phyloP scores from a whole-genome alignment of 2,797 vertebrate species.

The Poeciliopsis paucimaculata region DNA sequence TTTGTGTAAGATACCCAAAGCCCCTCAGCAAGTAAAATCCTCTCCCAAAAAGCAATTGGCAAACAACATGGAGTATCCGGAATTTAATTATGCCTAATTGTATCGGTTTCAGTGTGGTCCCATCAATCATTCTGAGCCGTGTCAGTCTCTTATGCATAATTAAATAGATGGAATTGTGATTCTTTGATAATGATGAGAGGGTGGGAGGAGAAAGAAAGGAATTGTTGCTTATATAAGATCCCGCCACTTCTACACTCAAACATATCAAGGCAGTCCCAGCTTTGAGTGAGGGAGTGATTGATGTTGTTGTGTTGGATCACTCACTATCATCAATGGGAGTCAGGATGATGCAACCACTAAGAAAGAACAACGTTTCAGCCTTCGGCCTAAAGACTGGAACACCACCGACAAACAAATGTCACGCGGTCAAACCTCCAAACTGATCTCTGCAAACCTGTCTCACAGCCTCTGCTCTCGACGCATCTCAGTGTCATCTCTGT shows the following conservation, averaged over 20 bases:
- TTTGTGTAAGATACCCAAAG: constrained; percentile 61
- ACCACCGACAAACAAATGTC: constrained; percentile 60
- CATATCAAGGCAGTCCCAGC: constrained; percentile 51
- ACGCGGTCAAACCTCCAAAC: constrained; percentile 48
- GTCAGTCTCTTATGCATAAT: constrained; percentile 60
- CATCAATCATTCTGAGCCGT: constrained; percentile 62
- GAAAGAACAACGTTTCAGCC: constrained; percentile 60
- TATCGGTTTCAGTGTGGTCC: constrained; percentile 61
- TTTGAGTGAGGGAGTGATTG: constrained; percentile 38
- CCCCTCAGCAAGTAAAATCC: constrained; percentile 64
- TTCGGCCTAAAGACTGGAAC: constrained; percentile 43
- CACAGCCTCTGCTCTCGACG: constrained; percentile 33
- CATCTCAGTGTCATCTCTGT: constrained; percentile 40
- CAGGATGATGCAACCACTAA: constrained; percentile 72
- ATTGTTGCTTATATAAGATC: constrained; percentile 47
- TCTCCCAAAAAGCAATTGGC: constrained; percentile 59
- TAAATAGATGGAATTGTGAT: constrained; percentile 52
- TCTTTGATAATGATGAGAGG: constrained; percentile 58
- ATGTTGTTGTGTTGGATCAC: constrained; percentile 71
- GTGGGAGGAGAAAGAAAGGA: constrained; percentile 36
- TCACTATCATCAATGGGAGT: constrained; percentile 48
- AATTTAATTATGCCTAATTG: constrained; percentile 74
- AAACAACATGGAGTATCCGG: constrained; percentile 60
- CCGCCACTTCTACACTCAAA: constrained; percentile 27
- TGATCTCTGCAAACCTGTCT: constrained; percentile 56